phyloP scores from a whole-genome alignment of 2,888 invertebrate species.

The Maniola hyperantus region DNA sequence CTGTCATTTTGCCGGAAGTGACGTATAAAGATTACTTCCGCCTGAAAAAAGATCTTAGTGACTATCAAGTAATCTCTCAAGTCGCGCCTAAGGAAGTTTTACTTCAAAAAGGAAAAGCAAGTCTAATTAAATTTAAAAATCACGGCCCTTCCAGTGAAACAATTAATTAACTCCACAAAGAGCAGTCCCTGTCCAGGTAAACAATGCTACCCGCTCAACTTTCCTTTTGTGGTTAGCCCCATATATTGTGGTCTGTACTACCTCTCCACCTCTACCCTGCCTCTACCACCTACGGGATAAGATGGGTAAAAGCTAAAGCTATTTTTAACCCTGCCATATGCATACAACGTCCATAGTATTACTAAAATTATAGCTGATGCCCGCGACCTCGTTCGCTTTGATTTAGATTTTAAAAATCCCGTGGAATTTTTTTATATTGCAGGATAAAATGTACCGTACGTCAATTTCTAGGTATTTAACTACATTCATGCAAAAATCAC shows the following conservation, averaged over 20 bases:
- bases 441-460: no score
- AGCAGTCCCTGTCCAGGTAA: slow-evolving; percentile 54
- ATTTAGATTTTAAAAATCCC: not conserved
- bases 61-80: no score
- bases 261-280: not conserved
- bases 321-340: not conserved
- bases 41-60: no score
- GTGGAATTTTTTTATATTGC: not conserved
- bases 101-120: no score
- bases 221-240: slow-evolving; percentile 56
- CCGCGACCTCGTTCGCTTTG: no score
- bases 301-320: not conserved
- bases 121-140: not conserved
- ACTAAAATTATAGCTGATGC: no score
- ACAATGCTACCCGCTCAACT: slow-evolving; percentile 60
- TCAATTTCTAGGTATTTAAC: no score
- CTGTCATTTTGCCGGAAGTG: no score
- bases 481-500: no score
- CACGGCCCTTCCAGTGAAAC: slow-evolving; percentile 30
- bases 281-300: slow-evolving; percentile 13
- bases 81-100: no score
- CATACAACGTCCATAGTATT: not conserved
- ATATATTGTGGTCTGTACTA: slow-evolving; percentile 34
- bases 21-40: no score
- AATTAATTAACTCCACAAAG: slow-evolving; percentile 37